These are phyloP conservation scores for Rhabdophis nuchalis DNA, from an alignment of 2,797 vertebrate genomes.

Conservation along the genomic window DNA sequence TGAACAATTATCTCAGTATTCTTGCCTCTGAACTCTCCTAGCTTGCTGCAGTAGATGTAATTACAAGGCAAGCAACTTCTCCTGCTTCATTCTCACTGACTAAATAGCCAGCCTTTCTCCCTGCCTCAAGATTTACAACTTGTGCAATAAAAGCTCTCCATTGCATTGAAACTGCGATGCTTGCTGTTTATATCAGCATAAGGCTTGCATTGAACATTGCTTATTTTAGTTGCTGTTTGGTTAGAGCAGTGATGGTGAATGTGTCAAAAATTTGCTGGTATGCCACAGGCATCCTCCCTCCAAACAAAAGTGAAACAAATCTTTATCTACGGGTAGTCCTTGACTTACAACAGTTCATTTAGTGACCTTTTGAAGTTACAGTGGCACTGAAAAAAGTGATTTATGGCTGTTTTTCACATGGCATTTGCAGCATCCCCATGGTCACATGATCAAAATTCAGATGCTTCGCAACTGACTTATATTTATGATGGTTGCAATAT, in stretches of 20 bases:
- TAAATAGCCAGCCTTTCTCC: neutral
- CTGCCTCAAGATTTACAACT: neutral
- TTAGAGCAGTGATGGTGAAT: neutral
- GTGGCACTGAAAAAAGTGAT: neutral
- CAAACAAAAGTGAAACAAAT: neutral
- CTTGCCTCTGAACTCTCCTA: neutral
- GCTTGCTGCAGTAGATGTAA: neutral
- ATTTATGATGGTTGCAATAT: neutral
- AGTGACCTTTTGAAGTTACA: neutral
- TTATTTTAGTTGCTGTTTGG: neutral
- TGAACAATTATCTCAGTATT: neutral
- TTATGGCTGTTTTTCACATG: neutral
- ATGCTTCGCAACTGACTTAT: neutral
- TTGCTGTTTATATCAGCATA: neutral
- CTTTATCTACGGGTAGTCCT: neutral
- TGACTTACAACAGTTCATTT: neutral
- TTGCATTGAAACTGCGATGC: neutral
- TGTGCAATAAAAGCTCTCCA: neutral
- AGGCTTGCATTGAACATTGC: neutral
- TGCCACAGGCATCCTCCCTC: neutral
- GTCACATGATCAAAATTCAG: neutral
- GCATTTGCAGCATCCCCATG: neutral
- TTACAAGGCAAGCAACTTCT: neutral
- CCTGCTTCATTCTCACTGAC: neutral
- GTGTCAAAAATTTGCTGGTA: neutral